Percentiles rank a stretch among this genome's conserved stretches.
These are phyloP conservation scores for Myripristis jacobus DNA, from an alignment of 2,797 vertebrate species.

Conservation along the genomic window DNA sequence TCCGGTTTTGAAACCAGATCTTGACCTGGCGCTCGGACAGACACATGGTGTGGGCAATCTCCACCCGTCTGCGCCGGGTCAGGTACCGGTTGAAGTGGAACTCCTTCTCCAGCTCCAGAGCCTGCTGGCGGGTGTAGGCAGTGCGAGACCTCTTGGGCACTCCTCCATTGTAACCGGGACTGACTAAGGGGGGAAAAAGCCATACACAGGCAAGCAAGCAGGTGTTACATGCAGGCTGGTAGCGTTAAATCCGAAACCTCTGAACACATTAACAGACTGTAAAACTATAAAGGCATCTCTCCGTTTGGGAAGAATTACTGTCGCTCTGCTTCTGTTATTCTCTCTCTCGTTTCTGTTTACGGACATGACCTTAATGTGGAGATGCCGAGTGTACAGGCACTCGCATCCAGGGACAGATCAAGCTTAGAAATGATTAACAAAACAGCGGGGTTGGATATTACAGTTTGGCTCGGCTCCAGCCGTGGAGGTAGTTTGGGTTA, in stretches of 20 bases:
- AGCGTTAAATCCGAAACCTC: constrained; percentile 53
- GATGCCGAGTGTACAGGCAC: constrained; percentile 68
- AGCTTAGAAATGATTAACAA: constrained; percentile 80
- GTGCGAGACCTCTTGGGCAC: constrained; percentile 98
- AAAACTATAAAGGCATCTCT: constrained; percentile 29
- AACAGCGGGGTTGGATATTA: constrained; percentile 79
- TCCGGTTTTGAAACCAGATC: constrained; percentile 99
- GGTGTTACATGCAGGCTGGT: constrained; percentile 79
- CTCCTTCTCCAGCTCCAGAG: constrained; percentile 99
- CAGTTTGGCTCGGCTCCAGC: constrained; percentile 80
- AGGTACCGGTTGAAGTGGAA: constrained; percentile 99
- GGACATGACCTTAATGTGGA: constrained; percentile 70
- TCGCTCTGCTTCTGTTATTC: constrained; percentile 50
- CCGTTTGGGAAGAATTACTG: constrained; percentile 28
- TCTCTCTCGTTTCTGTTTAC: constrained; percentile 53
- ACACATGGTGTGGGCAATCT: constrained; percentile 98
- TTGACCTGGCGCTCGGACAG: constrained; percentile 98
- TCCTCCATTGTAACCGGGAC: constrained; percentile 94
- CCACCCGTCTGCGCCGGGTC: constrained; percentile 96
- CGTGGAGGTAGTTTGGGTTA: constrained; percentile 85
- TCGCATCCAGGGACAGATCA: constrained; percentile 78
- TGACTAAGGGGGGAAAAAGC: constrained; percentile 86
- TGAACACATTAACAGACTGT: constrained; percentile 39
- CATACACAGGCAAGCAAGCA: constrained; percentile 83
- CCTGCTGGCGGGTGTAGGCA: constrained; percentile 98